Conservation (phyloP, 1,140 invertebrate genomes). For the Apis laboriosa region DNA sequence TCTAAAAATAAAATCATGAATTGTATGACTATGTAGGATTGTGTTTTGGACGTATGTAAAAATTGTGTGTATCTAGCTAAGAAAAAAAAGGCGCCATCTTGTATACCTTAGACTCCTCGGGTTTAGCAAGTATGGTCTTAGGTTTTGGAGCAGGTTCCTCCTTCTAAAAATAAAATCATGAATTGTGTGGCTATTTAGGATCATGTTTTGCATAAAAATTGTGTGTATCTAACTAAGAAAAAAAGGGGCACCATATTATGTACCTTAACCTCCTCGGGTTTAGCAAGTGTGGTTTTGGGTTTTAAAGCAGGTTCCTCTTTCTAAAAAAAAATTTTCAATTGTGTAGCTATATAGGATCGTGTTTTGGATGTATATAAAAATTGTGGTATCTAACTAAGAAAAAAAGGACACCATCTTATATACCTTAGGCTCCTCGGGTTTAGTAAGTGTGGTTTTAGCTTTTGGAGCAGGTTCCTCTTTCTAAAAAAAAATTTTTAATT, state of each 20-base stretch:
- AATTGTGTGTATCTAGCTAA: too few species aligned
- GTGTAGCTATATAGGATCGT: background rate
- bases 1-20: slow-evolving; percentile 51
- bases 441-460: slow-evolving; percentile 56
- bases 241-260: slow-evolving; percentile 25
- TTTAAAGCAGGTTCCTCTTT: slow-evolving; percentile 53
- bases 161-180: slow-evolving; percentile 57
- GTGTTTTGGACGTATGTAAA: background rate
- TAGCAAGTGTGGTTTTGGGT: slow-evolving; percentile 56
- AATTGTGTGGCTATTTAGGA: too few species aligned
- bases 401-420: slow-evolving; percentile 20
- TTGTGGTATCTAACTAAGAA: too few species aligned
- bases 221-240: too few species aligned
- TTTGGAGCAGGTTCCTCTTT: slow-evolving; percentile 53
- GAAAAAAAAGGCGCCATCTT: background rate
- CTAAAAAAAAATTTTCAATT: slow-evolving; percentile 45
- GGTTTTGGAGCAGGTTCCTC: slow-evolving; percentile 54
- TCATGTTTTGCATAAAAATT: background rate
- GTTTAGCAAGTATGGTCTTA: slow-evolving; percentile 56
- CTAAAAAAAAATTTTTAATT: slow-evolving; percentile 46
- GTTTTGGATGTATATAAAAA: background rate
- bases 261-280: slow-evolving; percentile 72
- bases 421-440: slow-evolving; percentile 72
- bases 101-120: slow-evolving; percentile 71
- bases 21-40: background rate